These are phyloP conservation scores for Nymphalis polychloros DNA, from an alignment of 2,888 invertebrate species.

Conservation along the genomic window DNA sequence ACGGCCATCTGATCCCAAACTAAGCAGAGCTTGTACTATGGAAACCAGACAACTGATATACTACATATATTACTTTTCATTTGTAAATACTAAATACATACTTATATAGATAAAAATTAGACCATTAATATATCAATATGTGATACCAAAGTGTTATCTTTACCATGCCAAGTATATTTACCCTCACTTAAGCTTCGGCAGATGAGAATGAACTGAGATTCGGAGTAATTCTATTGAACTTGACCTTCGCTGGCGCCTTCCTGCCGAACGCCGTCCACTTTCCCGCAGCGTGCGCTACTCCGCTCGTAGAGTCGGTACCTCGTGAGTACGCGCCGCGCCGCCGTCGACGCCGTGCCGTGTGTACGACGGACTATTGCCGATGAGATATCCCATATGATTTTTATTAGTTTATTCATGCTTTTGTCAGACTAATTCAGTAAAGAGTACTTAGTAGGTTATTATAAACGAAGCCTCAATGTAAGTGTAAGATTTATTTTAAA, in stretches of 20 bases:
- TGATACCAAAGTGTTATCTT: too few relatives aligned
- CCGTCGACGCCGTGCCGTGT: constrained; percentile 24
- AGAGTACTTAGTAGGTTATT: not conserved
- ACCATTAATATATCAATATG: too few relatives aligned
- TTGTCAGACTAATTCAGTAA: not conserved
- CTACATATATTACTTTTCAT: too few relatives aligned
- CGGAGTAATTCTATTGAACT: constrained; percentile 53
- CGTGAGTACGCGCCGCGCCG: constrained; percentile 28
- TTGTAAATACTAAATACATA: too few relatives aligned
- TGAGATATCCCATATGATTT: constrained; percentile 7
- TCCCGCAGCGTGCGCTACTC: constrained; percentile 34
- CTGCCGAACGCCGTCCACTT: constrained; percentile 54
- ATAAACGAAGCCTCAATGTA: not conserved
- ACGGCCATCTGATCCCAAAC: too few relatives aligned
- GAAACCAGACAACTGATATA: too few relatives aligned
- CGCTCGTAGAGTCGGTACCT: constrained; percentile 8
- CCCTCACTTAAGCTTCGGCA: not conserved
- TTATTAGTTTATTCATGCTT: constrained; percentile 5
- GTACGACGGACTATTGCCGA: constrained; percentile 11
- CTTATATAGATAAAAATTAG: too few relatives aligned
- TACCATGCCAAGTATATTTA: not conserved
- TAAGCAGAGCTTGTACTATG: too few relatives aligned
- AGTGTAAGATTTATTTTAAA: not conserved
- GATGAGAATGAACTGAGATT: constrained; percentile 17
- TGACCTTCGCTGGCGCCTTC: constrained; percentile 66